These are phyloP conservation scores for Caranx melampygus DNA, from an alignment of 2,113 vertebrate species.

Conservation along the genomic window DNA sequence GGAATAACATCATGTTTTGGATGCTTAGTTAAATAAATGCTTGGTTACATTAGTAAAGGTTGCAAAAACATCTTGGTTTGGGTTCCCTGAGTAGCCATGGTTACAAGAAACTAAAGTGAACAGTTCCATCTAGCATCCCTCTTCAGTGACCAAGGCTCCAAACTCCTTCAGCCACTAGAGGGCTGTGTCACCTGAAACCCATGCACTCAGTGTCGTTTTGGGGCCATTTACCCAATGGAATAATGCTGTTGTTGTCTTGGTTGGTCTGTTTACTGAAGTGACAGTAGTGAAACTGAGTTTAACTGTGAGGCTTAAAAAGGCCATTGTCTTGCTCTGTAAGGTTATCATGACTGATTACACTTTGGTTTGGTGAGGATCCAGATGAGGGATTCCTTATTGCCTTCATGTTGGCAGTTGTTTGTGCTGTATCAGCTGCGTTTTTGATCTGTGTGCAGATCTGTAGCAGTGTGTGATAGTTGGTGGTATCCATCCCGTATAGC, in stretches of 20 bases:
- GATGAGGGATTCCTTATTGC: not conserved
- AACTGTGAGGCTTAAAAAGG: not conserved
- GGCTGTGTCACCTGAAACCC: not conserved
- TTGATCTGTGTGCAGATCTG: not conserved
- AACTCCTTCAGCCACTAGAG: not conserved
- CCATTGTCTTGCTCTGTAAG: not conserved
- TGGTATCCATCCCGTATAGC: not conserved
- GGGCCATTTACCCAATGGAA: not conserved
- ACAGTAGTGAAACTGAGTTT: no score
- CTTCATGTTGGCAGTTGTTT: not conserved
- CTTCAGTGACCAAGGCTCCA: not conserved
- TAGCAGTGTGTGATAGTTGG: conserved; percentile 2
- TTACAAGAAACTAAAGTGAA: not conserved
- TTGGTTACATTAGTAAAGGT: not conserved
- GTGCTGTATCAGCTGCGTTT: not conserved
- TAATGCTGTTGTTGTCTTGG: not conserved
- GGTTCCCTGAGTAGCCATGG: not conserved
- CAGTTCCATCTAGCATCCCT: not conserved
- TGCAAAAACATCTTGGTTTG: not conserved
- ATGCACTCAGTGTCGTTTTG: not conserved
- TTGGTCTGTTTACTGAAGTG: not conserved
- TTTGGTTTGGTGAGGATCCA: not conserved
- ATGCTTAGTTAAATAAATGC: not conserved
- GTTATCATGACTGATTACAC: not conserved
- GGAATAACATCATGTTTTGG: not conserved